A percentile compares a stretch with the other conserved stretches of the same genome.
phyloP scores from a whole-genome alignment of 2,113 vertebrate species.

The Hydrolagus affinis region DNA sequence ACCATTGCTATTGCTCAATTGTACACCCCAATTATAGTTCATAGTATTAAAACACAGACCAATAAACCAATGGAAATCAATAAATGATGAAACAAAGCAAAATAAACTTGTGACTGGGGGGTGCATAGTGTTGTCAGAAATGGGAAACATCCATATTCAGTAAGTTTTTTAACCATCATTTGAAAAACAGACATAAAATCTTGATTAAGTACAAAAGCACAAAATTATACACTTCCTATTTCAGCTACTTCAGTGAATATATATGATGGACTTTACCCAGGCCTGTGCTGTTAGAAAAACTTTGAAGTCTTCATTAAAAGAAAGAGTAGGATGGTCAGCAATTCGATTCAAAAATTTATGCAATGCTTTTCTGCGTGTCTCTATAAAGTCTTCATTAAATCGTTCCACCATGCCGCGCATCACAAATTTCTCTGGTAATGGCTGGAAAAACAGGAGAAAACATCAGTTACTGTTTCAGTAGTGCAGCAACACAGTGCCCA shows the following conservation, averaged over 20 bases:
- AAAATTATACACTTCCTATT: background rate
- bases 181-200: too few relatives aligned
- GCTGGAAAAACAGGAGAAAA: conserved; percentile 53
- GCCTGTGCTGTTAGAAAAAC: conserved; percentile 83
- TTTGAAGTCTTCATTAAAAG: conserved; percentile 78
- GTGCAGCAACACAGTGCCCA: background rate
- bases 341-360: conserved; percentile 82
- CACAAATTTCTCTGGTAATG: conserved; percentile 92
- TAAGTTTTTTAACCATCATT: too few relatives aligned
- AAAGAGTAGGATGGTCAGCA: conserved; percentile 83
- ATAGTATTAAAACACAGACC: too few relatives aligned
- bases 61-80: too few relatives aligned
- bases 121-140: too few relatives aligned
- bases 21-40: too few relatives aligned
- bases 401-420: conserved; percentile 92
- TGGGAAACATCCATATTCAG: too few relatives aligned
- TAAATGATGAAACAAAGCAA: too few relatives aligned
- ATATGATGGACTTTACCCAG: conserved; percentile 51
- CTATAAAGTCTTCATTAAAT: conserved; percentile 87
- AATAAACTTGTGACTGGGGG: too few relatives aligned
- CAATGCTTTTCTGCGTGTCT: conserved; percentile 79
- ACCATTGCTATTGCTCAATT: too few relatives aligned
- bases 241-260: background rate
- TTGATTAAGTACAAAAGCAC: background rate
- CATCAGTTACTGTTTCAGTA: background rate